These are phyloP conservation scores for Gallinago undulata DNA, from an alignment of 2,113 vertebrate genomes.

Conservation along the genomic window DNA sequence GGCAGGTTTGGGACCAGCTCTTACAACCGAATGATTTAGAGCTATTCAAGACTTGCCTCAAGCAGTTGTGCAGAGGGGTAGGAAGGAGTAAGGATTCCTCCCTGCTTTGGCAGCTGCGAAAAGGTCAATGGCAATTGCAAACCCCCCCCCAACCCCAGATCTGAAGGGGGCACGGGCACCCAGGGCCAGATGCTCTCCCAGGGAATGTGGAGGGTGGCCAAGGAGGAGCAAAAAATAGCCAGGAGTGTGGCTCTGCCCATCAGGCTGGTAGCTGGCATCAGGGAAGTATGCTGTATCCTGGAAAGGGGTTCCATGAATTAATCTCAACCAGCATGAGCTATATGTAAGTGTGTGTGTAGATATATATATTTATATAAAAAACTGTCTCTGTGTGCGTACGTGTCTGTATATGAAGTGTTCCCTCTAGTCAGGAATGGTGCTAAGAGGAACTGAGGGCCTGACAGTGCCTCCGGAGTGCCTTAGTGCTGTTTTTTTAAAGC, in stretches of 20 bases:
- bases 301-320: neutral
- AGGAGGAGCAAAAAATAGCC: conserved; percentile 44
- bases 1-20: conserved; percentile 10
- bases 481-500: neutral
- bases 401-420: neutral
- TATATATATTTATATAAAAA: neutral
- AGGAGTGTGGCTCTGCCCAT: conserved; percentile 12
- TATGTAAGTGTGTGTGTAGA: rapidly evolving
- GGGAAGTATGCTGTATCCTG: neutral
- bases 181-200: neutral
- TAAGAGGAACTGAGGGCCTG: neutral
- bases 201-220: conserved; percentile 31
- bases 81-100: conserved; percentile 32
- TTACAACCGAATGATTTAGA: conserved; percentile 21
- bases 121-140: conserved; percentile 34
- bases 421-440: neutral
- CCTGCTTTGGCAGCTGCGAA: conserved; percentile 8
- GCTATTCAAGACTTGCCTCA: conserved; percentile 17
- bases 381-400: neutral
- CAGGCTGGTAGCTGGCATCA: conserved; percentile 6
- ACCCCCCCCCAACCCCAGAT: neutral
- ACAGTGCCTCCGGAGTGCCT: neutral
- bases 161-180: neutral
- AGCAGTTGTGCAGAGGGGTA: conserved; percentile 13
- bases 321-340: neutral